Conservation (phyloP, 2,888 invertebrate genomes). For the Dasypogon diadema region DNA sequence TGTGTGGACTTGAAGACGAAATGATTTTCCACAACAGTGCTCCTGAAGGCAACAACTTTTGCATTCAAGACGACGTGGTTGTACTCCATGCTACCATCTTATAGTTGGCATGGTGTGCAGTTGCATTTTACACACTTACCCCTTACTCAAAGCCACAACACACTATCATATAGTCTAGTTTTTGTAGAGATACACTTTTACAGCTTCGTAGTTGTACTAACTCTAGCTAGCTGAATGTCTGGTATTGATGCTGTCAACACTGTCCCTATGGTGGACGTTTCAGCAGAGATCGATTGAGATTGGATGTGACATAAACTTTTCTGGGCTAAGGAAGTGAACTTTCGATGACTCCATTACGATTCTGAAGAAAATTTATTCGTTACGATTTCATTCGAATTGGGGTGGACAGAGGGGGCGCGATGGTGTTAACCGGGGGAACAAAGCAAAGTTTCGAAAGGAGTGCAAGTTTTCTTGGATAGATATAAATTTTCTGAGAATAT, state of each 20-base stretch:
- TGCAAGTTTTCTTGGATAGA: neutral
- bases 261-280: constrained; percentile 60
- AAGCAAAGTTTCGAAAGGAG: neutral
- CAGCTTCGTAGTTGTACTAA: neutral
- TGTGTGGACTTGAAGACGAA: constrained; percentile 42
- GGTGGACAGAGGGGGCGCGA: no score
- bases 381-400: neutral
- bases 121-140: constrained; percentile 35
- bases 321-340: constrained; percentile 54
- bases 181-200: no score
- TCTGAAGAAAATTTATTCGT: constrained; percentile 42
- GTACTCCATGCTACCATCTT: neutral
- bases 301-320: constrained; percentile 61
- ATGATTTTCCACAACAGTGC: constrained; percentile 40
- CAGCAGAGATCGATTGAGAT: constrained; percentile 61
- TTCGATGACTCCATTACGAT: constrained; percentile 54
- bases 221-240: neutral
- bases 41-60: constrained; percentile 41
- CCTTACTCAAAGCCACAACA: no score
- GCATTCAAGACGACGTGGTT: constrained; percentile 31
- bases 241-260: constrained; percentile 58
- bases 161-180: no score
- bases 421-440: no score
- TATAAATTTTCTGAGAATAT: neutral
- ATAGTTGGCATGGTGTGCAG: constrained; percentile 3